Conservation (phyloP, 2,113 vertebrate species). For the Rissa tridactyla region DNA sequence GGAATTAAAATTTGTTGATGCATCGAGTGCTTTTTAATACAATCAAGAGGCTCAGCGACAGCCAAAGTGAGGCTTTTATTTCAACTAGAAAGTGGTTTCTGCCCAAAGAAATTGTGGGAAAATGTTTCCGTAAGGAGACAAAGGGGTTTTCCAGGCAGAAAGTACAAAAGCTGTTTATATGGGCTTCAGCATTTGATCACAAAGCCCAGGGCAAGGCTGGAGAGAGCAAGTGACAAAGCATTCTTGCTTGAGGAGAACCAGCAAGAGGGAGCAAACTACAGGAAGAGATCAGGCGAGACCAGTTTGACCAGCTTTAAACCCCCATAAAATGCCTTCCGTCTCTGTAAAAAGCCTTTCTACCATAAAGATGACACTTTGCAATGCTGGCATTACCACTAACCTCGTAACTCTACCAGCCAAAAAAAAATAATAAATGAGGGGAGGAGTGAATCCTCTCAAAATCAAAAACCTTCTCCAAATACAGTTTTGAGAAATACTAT, state of each 20-base stretch:
- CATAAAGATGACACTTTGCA: not conserved
- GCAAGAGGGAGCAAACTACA: not conserved
- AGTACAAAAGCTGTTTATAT: conserved; percentile 47
- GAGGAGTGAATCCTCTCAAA: not conserved
- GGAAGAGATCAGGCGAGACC: not conserved
- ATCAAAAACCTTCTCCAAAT: not conserved
- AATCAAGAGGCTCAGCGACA: not conserved
- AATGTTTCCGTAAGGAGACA: conserved; percentile 24
- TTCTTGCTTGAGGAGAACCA: conserved; percentile 20
- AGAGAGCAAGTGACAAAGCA: conserved; percentile 11
- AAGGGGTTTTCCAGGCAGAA: conserved; percentile 50
- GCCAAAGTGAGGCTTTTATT: conserved; percentile 46
- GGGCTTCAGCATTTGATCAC: conserved; percentile 20
- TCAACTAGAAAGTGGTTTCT: conserved; percentile 44
- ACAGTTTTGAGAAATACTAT: not conserved
- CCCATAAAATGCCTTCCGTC: not conserved
- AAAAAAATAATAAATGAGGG: not conserved
- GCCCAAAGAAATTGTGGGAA: conserved; percentile 27
- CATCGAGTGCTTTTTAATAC: conserved; percentile 5
- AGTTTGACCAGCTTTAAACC: not conserved
- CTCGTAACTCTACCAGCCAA: not conserved
- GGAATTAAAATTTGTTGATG: conserved; percentile 29
- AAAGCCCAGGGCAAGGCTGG: conserved; percentile 26
- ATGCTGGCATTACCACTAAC: not conserved
- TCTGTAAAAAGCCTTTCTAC: not conserved